A percentile compares a stretch with the other conserved stretches of the same genome.
These are phyloP conservation scores for Pelodiscus sinensis DNA, from an alignment of 2,113 vertebrate genomes.

Conservation along the genomic window DNA sequence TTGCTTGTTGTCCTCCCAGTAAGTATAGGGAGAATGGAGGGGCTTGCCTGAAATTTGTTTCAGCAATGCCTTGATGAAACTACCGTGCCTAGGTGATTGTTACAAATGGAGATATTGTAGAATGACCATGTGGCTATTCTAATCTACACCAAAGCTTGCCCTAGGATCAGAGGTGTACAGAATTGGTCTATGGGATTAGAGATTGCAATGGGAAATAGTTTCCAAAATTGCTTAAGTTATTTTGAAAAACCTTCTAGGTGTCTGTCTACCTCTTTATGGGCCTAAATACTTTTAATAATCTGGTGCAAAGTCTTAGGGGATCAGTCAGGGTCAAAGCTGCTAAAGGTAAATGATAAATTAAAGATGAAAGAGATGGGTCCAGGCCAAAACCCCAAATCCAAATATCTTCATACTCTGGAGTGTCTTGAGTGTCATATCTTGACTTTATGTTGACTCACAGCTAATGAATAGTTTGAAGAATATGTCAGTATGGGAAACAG, in stretches of 20 bases:
- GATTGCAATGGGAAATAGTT: background rate
- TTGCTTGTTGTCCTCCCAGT: background rate
- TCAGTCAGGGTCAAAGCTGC: background rate
- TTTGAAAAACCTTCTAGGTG: background rate
- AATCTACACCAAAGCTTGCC: background rate
- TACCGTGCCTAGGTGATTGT: background rate
- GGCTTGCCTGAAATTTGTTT: accelerated
- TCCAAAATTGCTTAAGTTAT: background rate
- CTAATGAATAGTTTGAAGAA: background rate
- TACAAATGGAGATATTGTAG: background rate
- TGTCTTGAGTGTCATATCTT: background rate
- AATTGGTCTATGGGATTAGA: background rate
- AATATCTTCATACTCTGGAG: background rate
- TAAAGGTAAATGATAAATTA: background rate
- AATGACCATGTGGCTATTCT: background rate
- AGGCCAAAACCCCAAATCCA: background rate
- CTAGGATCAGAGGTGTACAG: background rate
- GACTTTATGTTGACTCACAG: background rate
- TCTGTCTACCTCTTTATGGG: background rate
- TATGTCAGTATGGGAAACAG: background rate
- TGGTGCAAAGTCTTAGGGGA: background rate
- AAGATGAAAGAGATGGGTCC: background rate
- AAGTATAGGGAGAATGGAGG: background rate
- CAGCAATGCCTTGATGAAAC: background rate
- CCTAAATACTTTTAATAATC: background rate